phyloP scores from a whole-genome alignment of 2,797 vertebrate genomes.

The Podarcis siculus region DNA sequence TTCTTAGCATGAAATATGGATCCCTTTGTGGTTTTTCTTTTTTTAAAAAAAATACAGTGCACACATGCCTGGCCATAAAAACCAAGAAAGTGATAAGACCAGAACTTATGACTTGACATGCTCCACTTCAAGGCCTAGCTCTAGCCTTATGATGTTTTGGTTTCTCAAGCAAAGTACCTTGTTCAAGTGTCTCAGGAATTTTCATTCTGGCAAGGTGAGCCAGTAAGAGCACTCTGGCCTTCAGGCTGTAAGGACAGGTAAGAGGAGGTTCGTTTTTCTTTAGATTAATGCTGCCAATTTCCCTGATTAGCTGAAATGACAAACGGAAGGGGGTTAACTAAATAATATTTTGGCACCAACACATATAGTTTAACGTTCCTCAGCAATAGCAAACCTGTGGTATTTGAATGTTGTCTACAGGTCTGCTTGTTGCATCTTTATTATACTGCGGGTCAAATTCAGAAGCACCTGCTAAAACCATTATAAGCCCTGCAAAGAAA shows the following conservation, averaged over 20 bases:
- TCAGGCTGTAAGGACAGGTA: conserved; percentile 97
- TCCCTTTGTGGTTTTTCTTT: not conserved
- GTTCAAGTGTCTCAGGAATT: conserved; percentile 92
- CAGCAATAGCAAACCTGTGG: conserved; percentile 86
- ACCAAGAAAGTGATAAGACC: conserved; percentile 13
- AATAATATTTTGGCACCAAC: not conserved
- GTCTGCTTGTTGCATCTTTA: conserved; percentile 96
- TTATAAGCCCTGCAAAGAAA: conserved; percentile 86
- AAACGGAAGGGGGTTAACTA: not conserved
- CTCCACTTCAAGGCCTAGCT: not conserved
- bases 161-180: conserved; percentile 83
- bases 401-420: conserved; percentile 96
- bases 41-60: not conserved
- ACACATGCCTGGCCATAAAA: not conserved
- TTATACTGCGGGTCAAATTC: conserved; percentile 99
- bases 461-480: conserved; percentile 96
- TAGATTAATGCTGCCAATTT: conserved; percentile 96
- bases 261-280: conserved; percentile 99
- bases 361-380: conserved; percentile 8
- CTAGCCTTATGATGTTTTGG: conserved; percentile 16
- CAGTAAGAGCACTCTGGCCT: conserved; percentile 93
- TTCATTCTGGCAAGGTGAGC: conserved; percentile 95
- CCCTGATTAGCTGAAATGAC: conserved; percentile 91
- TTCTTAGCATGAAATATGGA: not conserved
- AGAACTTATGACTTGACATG: not conserved